Evolutionary conservation across 2,797 vertebrate species (phyloP).

Genomic region (Muraenolepis orangiensis): DNA sequence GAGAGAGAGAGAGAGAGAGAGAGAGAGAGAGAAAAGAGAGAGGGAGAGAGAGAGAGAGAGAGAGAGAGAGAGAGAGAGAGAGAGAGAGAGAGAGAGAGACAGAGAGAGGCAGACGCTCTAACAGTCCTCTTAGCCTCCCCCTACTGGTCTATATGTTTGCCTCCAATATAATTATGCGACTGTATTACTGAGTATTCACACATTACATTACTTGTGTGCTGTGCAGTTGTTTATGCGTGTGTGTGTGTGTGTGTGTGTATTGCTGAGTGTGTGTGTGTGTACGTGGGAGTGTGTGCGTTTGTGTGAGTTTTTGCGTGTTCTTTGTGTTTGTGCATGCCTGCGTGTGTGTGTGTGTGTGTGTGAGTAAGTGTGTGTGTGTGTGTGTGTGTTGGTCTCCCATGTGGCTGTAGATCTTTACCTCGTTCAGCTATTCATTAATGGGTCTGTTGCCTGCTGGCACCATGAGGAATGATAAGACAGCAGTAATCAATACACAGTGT

Average conservation of each 20-base stretch:
- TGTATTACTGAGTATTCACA: not conserved
- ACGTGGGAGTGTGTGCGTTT: not conserved
- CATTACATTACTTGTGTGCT: not conserved
- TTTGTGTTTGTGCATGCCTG: not conserved
- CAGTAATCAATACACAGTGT: slow-evolving; percentile 50
- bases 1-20: not conserved
- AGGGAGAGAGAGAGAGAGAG: not conserved
- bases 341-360: not conserved
- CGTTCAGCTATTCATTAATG: slow-evolving; percentile 49
- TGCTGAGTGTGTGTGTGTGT: no score
- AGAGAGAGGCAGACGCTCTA: not conserved
- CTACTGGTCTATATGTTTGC: not conserved
- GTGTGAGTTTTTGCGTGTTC: not conserved
- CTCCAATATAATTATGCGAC: not conserved
- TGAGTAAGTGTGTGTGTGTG: not conserved
- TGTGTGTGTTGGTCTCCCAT: slow-evolving; percentile 20
- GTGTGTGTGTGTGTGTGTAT: not conserved
- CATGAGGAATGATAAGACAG: slow-evolving; percentile 48
- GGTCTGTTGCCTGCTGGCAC: slow-evolving; percentile 51
- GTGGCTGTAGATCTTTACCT: slow-evolving; percentile 47
- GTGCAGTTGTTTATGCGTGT: not conserved
- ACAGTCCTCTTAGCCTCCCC: not conserved
- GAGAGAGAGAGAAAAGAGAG: not conserved
- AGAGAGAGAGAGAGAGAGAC: not conserved
- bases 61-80: not conserved